Base-by-base conservation (phyloP, 2,113 vertebrate genomes). In the Otis tarda region DNA sequence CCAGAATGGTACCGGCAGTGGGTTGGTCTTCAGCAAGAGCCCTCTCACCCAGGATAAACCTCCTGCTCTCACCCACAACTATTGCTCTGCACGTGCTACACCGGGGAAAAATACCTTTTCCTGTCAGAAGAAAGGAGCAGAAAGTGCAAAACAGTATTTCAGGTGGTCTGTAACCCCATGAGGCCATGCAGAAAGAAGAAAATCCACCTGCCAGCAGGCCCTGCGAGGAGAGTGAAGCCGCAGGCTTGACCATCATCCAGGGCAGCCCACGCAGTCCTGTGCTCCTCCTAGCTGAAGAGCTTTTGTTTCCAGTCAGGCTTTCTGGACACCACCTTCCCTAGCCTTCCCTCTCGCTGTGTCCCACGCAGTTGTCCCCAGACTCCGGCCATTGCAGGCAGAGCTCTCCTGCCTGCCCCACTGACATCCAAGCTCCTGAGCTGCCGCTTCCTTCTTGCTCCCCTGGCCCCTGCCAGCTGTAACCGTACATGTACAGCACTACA, bases 401-500 rank as follows among this genome's bases (percentile, higher is more conserved):
- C 12, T 79, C 52, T 80, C 33, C 63, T 43, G 39, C 35, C 57
- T 43, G 49, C 24, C 31, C 10, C 56, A 12, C 13, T 5, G 33
- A 27, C 39, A 43, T 12, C 37, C 31, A 1, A n/a, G 43, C 49
- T 63, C 39, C 50, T 1, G 18, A 73, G 49, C 27, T 77, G 33
- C 53, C 31, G 19, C 7, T 64, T 30, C 27, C 41, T 71, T 80
- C 61, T 57, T 63, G 19, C 30, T 35, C 12, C 3, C 16, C 47
- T 39, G 12, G 18, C 13, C 12, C 41, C 50, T 3, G 0, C 22
- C 39, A 47, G 45, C 67, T n/a, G 43, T 21, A n/a, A 39, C n/a
- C 9, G 5, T 22, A 7, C 0, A 1, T 11, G 22, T 37, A 21
- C 28, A 52, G 53, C 7, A 0, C 28, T 50, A 2, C 4, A 3